Evolutionary conservation across 2,113 vertebrate species (phyloP), one percentile per base, ranked within the genome.

Genomic region (Lepidothrix coronata): DNA sequence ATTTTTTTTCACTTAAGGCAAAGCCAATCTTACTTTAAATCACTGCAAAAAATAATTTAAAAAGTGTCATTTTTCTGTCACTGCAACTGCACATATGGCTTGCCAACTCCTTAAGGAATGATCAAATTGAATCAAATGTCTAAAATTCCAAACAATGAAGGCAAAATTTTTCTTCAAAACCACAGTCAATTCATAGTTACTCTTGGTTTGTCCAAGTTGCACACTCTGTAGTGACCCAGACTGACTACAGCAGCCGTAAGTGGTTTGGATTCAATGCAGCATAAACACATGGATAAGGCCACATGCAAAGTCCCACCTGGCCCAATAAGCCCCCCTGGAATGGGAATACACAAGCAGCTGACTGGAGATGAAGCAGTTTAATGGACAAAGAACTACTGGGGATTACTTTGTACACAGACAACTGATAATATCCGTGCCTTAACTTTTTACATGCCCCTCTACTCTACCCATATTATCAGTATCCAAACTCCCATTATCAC

Each of bases 1-100:
- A 58, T 24, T 68, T 54, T 84, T 68, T 74, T 31, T 21, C 2
- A 63, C 65, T 82, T 78, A 75, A 88, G 57, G 23, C 46, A 87
- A 85, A 85, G n/a, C 5, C 54, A 88, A 93, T 43, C 39, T 89
- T 95, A 85, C 39, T 89, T 82, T 35, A 96, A 89, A 87, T 62
- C 44, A 49, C 2, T 79, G 30, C 14, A 72, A 91, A 65, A 93
- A 85, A 30, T 30, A 37, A 61, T 22, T 1, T 1, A 5, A 55
- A 15, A 91, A 41, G 33, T 24, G 30, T 55, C 3, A 74, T 79
- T 89, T 91, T 63, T 68, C 76, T 68, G 52, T 85, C 76, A 81
- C 37, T 44, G 77, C 27, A 88, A 84, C 10, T 27, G 67, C 35
- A 87, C 41, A 66, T 59, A 91, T 49, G 65, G 78, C 62, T 95